Percentiles rank a stretch among this genome's conserved stretches.
These are phyloP conservation scores for Anagrus nilaparvatae DNA, from an alignment of 1,140 invertebrate species.

Conservation along the genomic window DNA sequence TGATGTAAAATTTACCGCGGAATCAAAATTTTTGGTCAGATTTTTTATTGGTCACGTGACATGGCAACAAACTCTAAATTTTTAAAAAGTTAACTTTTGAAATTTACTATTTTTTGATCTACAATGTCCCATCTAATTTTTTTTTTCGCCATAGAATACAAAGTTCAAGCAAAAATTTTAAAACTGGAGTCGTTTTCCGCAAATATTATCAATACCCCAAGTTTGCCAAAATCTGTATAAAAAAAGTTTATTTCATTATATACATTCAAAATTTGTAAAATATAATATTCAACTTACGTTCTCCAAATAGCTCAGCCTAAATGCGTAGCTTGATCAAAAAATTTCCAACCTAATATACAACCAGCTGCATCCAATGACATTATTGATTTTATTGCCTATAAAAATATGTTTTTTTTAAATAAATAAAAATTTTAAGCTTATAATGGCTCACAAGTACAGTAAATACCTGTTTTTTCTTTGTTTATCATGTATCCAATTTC, in stretches of 20 bases:
- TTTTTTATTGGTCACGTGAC: too few relatives aligned
- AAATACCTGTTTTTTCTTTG: slow-evolving; percentile 93
- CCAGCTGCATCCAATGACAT: slow-evolving; percentile 74
- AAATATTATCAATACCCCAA: slow-evolving; percentile 55
- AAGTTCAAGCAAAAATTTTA: slow-evolving; percentile 55
- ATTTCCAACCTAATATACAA: slow-evolving; percentile 72
- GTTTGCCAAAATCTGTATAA: slow-evolving; percentile 46
- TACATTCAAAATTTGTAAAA: not conserved
- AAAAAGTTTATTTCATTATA: slow-evolving; percentile 4
- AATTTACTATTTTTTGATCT: too few relatives aligned
- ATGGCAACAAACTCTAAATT: too few relatives aligned
- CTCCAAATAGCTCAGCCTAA: slow-evolving; percentile 86
- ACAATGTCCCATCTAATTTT: too few relatives aligned
- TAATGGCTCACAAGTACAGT: slow-evolving; percentile 92
- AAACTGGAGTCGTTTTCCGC: slow-evolving; percentile 58
- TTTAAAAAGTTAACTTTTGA: too few relatives aligned
- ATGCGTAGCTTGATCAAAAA: slow-evolving; percentile 95
- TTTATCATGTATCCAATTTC: slow-evolving; percentile 94
- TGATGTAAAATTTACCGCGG: too few relatives aligned
- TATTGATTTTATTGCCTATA: slow-evolving; percentile 75
- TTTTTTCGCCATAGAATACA: too few relatives aligned
- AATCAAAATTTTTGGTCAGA: too few relatives aligned
- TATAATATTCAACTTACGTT: slow-evolving; percentile 63
- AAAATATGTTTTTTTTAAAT: slow-evolving; percentile 14
- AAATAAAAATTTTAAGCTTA: slow-evolving; percentile 52